phyloP scores from a whole-genome alignment of 1,140 invertebrate genomes.

The Diachasmimorpha longicaudata region DNA sequence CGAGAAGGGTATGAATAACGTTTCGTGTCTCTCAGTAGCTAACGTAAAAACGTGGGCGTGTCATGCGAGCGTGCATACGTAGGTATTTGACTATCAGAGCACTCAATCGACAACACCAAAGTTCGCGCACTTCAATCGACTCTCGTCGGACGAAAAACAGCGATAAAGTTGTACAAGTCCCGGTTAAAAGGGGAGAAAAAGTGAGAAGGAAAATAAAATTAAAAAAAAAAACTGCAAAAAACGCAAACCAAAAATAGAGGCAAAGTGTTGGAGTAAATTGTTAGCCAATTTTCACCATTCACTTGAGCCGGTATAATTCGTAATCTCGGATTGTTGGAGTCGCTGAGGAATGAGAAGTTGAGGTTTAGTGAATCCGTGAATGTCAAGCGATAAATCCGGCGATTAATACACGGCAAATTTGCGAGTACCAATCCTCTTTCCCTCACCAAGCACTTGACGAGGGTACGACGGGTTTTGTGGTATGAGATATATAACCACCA shows the following conservation, averaged over 20 bases:
- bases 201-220: neutral
- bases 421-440: slow-evolving; percentile 13
- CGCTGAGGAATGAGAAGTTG: neutral
- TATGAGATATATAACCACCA: neutral
- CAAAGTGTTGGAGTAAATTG: neutral
- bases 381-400: slow-evolving; percentile 34
- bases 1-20: neutral
- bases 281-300: neutral
- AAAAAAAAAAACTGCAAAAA: neutral
- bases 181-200: neutral
- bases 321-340: neutral
- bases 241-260: neutral
- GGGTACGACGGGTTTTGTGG: slow-evolving; percentile 6
- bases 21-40: neutral
- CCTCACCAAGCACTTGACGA: neutral
- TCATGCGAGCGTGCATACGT: slow-evolving; percentile 8
- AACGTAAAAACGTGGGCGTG: slow-evolving; percentile 6
- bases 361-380: neutral
- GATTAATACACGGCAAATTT: slow-evolving; percentile 42
- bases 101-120: slow-evolving; percentile 8
- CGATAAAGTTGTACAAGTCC: neutral
- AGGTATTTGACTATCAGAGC: neutral
- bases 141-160: neutral
- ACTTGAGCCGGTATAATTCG: neutral
- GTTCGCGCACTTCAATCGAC: slow-evolving; percentile 1